Evolutionary conservation across 2,797 vertebrate species (phyloP).

Genomic region (Catostomus latipinnis): DNA sequence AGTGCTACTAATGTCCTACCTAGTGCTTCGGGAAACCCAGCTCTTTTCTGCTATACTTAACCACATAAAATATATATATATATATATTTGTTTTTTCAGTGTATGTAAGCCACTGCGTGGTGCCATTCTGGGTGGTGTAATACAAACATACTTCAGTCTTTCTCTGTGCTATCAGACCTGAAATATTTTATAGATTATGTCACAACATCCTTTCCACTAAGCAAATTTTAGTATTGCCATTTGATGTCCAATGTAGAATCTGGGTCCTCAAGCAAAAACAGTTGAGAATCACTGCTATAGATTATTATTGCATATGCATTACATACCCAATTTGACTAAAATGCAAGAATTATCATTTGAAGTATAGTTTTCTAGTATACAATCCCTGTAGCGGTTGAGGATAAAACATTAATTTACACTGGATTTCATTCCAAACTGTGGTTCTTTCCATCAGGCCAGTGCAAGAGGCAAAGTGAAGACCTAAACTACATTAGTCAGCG

Average conservation of each 20-base stretch:
- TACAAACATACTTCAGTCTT: neutral
- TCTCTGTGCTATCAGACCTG: neutral
- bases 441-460: neutral
- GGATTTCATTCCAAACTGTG: neutral
- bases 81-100: too few species aligned
- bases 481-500: slow-evolving; percentile 16
- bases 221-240: neutral
- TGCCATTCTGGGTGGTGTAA: neutral
- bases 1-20: neutral
- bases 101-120: neutral
- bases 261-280: neutral
- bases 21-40: too few species aligned
- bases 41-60: too few species aligned
- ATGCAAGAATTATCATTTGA: neutral
- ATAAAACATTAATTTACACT: neutral
- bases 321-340: neutral
- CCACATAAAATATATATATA: too few species aligned
- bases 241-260: neutral
- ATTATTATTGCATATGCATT: neutral
- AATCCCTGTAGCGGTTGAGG: neutral
- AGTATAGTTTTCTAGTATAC: neutral
- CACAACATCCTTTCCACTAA: slow-evolving; percentile 15
- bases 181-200: slow-evolving; percentile 18
- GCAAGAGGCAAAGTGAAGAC: slow-evolving; percentile 1
- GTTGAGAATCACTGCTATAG: neutral